phyloP scores from a whole-genome alignment of 2,888 invertebrate genomes.

The Idaea dimidiata region DNA sequence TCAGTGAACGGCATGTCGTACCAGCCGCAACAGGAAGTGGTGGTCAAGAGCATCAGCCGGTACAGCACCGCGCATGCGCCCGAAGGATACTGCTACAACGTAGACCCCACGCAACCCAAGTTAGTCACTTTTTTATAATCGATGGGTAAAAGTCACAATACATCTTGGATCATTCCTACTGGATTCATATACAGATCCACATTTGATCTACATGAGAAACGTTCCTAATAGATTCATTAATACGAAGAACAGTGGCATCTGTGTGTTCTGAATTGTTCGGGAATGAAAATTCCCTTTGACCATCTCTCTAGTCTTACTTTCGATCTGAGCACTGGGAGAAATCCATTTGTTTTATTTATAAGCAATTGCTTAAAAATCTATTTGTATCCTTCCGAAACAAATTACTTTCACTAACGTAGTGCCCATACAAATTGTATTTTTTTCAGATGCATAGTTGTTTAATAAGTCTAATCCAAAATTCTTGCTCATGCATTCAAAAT shows the following conservation, averaged over 20 bases:
- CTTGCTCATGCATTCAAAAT: conserved; percentile 54
- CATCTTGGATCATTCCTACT: too few species aligned
- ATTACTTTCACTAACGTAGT: conserved; percentile 9
- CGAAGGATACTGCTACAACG: conserved; percentile 77
- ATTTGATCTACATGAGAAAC: too few species aligned
- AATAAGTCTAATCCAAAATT: conserved; percentile 43
- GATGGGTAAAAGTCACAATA: conserved; percentile 2
- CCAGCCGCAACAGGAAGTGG: conserved; percentile 71
- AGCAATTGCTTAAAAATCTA: too few species aligned
- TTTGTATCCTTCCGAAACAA: background rate
- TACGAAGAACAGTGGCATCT: too few species aligned
- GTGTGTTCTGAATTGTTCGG: too few species aligned
- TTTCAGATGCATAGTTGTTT: conserved; percentile 8
- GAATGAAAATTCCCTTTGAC: too few species aligned
- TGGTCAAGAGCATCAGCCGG: conserved; percentile 75
- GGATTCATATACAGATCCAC: too few species aligned
- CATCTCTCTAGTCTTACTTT: too few species aligned
- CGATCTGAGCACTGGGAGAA: too few species aligned
- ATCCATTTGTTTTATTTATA: too few species aligned
- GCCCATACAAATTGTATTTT: conserved; percentile 7
- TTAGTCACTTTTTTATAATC: conserved; percentile 50
- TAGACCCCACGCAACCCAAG: conserved; percentile 75
- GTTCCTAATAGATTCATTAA: too few species aligned
- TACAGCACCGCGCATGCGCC: conserved; percentile 73
- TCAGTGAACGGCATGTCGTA: conserved; percentile 72